Evolutionary conservation across 2,888 invertebrate species (phyloP).

Genomic region (Drosophila trichaetosa): DNA sequence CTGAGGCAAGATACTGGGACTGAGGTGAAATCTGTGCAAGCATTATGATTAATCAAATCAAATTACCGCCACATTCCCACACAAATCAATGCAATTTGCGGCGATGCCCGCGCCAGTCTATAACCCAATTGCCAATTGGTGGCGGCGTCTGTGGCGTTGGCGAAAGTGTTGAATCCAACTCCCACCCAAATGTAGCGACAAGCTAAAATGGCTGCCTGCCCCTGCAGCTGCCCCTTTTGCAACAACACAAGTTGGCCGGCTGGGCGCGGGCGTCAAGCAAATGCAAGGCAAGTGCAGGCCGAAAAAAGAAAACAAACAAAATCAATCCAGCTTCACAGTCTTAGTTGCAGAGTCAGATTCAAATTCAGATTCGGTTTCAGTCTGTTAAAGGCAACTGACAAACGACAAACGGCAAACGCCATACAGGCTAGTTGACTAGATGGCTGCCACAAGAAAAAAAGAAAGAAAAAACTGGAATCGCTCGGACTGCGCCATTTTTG

Average conservation of each 20-base stretch:
- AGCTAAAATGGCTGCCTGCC: slow-evolving; percentile 64
- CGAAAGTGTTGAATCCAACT: slow-evolving; percentile 78
- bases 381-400: slow-evolving; percentile 68
- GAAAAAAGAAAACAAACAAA: slow-evolving; percentile 37
- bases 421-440: slow-evolving; percentile 27
- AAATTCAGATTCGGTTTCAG: slow-evolving; percentile 50
- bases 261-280: slow-evolving; percentile 56
- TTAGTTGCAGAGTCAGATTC: slow-evolving; percentile 35
- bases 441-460: slow-evolving; percentile 7
- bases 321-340: slow-evolving; percentile 43
- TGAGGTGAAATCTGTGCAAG: slow-evolving; percentile 67
- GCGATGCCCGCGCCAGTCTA: slow-evolving; percentile 21
- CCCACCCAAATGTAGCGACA: slow-evolving; percentile 71
- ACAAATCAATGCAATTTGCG: slow-evolving; percentile 78
- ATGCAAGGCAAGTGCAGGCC: slow-evolving; percentile 61
- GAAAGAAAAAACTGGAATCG: slow-evolving; percentile 41
- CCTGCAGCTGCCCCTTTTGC: slow-evolving; percentile 10
- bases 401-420: slow-evolving; percentile 57
- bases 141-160: slow-evolving; percentile 33
- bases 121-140: slow-evolving; percentile 55
- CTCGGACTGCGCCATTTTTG: slow-evolving; percentile 67
- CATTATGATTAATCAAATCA: slow-evolving; percentile 78
- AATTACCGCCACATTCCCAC: slow-evolving; percentile 77
- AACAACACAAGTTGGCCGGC: slow-evolving; percentile 11
- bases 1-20: slow-evolving; percentile 3